These are phyloP conservation scores for Fragum fragum DNA, from an alignment of 2,888 invertebrate genomes.

Conservation along the genomic window DNA sequence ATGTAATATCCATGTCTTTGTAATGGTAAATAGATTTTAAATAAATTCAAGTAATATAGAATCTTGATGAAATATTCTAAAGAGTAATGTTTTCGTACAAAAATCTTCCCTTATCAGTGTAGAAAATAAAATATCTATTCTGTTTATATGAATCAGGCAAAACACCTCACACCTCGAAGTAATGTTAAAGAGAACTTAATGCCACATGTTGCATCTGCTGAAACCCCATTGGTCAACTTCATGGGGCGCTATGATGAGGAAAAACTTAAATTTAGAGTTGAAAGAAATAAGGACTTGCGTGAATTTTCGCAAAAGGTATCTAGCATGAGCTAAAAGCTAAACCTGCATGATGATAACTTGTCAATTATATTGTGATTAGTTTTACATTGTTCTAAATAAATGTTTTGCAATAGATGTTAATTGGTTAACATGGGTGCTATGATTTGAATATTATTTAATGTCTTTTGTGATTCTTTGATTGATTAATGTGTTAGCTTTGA, in stretches of 20 bases:
- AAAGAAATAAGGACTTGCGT: constrained; percentile 58
- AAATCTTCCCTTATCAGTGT: too few species aligned
- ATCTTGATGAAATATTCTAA: too few species aligned
- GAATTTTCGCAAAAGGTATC: constrained; percentile 58
- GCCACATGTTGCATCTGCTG: constrained; percentile 60
- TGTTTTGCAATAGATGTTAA: too few species aligned
- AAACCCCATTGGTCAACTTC: constrained; percentile 61
- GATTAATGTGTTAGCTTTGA: too few species aligned
- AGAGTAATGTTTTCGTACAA: too few species aligned
- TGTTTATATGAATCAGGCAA: constrained; percentile 34
- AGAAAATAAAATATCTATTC: background rate
- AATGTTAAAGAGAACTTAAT: constrained; percentile 61
- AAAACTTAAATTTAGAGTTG: constrained; percentile 44
- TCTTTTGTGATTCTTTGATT: too few species aligned
- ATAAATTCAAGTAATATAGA: too few species aligned
- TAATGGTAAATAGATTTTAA: too few species aligned
- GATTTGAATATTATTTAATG: too few species aligned
- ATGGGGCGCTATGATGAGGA: constrained; percentile 63
- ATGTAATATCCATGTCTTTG: too few species aligned
- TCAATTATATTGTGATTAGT: background rate
- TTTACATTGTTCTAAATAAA: too few species aligned
- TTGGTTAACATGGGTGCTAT: too few species aligned
- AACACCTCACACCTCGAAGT: constrained; percentile 45
- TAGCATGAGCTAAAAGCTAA: background rate
- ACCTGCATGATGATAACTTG: constrained; percentile 4